Conservation (phyloP, 1,140 invertebrate species). For the Contarinia nasturtii region DNA sequence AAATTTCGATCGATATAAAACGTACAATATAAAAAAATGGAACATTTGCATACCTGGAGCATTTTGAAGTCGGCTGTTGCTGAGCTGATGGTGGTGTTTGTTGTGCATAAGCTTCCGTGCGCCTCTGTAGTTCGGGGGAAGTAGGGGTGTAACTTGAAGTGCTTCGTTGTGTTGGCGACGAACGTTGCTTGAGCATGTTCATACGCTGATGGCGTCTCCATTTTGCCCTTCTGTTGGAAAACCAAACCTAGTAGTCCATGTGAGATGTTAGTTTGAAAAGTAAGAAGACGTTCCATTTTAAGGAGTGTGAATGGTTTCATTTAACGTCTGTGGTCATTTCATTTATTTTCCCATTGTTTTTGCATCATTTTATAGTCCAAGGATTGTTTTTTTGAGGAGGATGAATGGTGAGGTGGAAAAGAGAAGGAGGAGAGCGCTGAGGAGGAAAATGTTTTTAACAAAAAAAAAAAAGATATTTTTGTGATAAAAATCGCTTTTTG, state of each 20-base stretch:
- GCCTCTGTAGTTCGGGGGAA: conserved; percentile 19
- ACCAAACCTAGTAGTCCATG: conserved; percentile 72
- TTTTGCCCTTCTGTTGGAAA: conserved; percentile 96
- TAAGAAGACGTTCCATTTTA: background rate
- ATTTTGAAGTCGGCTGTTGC: conserved; percentile 3
- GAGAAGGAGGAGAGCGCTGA: too few relatives aligned
- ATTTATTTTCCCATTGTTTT: too few relatives aligned
- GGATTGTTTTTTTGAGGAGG: too few relatives aligned
- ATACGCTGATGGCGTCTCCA: conserved; percentile 89
- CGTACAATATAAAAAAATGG: background rate
- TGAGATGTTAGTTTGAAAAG: conserved; percentile 12
- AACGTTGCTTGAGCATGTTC: conserved; percentile 67
- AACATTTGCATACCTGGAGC: conserved; percentile 9
- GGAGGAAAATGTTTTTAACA: too few relatives aligned
- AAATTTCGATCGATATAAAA: too few relatives aligned
- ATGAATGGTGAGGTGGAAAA: too few relatives aligned
- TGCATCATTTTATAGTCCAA: too few relatives aligned
- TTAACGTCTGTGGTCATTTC: too few relatives aligned
- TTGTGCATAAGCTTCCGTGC: conserved; percentile 11
- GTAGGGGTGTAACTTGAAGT: conserved; percentile 8
- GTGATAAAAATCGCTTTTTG: too few relatives aligned
- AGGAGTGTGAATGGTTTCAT: too few relatives aligned
- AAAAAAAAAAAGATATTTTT: too few relatives aligned
- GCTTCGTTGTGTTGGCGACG: conserved; percentile 14
- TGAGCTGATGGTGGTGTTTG: conserved; percentile 7